Evolutionary conservation across 2,888 invertebrate species (phyloP).

Genomic region (Lydus trimaculatus): DNA sequence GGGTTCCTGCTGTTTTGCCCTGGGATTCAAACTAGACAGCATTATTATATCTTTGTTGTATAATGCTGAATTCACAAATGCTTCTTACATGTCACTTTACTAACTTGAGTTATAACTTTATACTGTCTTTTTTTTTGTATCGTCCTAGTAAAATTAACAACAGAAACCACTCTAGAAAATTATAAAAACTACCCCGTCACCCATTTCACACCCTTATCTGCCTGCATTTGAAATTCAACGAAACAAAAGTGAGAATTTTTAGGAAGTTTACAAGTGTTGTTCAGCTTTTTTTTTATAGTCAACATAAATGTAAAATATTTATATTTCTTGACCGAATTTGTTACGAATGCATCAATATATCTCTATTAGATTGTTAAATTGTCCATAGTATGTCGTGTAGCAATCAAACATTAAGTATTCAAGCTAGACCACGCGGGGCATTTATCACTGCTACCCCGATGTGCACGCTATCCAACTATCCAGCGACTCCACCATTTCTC

Average conservation of each 20-base stretch:
- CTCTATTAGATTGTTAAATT: conserved; percentile 52
- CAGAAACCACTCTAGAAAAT: conserved; percentile 20
- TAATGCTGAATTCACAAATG: conserved; percentile 37
- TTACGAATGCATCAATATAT: conserved; percentile 38
- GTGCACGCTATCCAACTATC: conserved; percentile 44
- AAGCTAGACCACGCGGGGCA: conserved; percentile 52
- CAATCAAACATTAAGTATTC: conserved; percentile 58
- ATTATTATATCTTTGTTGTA: conserved; percentile 51
- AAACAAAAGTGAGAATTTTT: background rate
- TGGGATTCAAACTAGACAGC: conserved; percentile 56
- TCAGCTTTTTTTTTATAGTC: background rate
- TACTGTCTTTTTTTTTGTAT: background rate
- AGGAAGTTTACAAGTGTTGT: background rate
- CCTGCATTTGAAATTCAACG: background rate
- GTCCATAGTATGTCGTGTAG: conserved; percentile 53
- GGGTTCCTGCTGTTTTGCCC: conserved; percentile 49
- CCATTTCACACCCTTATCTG: background rate
- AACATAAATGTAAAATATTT: conserved; percentile 25
- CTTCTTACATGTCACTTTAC: conserved; percentile 26
- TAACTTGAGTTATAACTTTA: background rate
- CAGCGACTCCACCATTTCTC: conserved; percentile 55
- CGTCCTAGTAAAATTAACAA: conserved; percentile 8
- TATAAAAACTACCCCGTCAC: background rate
- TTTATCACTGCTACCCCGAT: conserved; percentile 52
- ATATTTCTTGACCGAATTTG: conserved; percentile 22